A percentile compares a stretch with the other conserved stretches of the same genome.
phyloP scores from a whole-genome alignment of 2,888 invertebrate species.

The Agrochola circellaris region DNA sequence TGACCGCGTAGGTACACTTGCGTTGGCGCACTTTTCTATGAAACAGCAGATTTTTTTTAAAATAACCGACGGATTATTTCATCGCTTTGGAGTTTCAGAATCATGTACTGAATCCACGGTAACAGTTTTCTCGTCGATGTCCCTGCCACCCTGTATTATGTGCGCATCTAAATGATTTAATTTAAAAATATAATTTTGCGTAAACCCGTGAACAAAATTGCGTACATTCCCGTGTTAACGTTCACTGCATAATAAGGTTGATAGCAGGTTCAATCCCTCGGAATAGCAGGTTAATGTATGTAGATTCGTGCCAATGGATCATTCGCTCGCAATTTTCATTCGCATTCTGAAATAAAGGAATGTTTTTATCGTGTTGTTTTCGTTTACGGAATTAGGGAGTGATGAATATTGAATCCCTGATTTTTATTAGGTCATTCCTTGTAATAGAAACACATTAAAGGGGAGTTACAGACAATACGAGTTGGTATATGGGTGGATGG shows the following conservation, averaged over 20 bases:
- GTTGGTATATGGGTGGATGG: too few species aligned
- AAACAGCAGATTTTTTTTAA: too few species aligned
- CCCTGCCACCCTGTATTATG: too few species aligned
- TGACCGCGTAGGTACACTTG: too few species aligned
- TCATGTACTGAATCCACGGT: too few species aligned
- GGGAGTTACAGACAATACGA: background rate
- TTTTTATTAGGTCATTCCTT: slow-evolving; percentile 20
- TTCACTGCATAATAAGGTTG: slow-evolving; percentile 51
- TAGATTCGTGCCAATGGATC: slow-evolving; percentile 59
- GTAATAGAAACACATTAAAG: slow-evolving; percentile 1
- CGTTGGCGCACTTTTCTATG: too few species aligned
- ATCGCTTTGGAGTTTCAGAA: too few species aligned
- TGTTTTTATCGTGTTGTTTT: slow-evolving; percentile 52
- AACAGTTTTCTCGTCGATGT: too few species aligned
- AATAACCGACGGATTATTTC: too few species aligned
- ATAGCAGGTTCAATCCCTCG: slow-evolving; percentile 50
- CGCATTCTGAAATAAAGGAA: slow-evolving; percentile 45
- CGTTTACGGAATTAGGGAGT: slow-evolving; percentile 39
- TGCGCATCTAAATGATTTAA: slow-evolving; percentile 6
- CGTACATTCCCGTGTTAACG: slow-evolving; percentile 41
- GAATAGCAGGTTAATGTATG: slow-evolving; percentile 53
- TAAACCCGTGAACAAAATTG: slow-evolving; percentile 22
- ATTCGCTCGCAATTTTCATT: slow-evolving; percentile 52
- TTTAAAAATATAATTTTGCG: background rate
- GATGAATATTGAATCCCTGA: slow-evolving; percentile 29